Conservation (phyloP, 2,113 vertebrate genomes). For the Fulica atra region DNA sequence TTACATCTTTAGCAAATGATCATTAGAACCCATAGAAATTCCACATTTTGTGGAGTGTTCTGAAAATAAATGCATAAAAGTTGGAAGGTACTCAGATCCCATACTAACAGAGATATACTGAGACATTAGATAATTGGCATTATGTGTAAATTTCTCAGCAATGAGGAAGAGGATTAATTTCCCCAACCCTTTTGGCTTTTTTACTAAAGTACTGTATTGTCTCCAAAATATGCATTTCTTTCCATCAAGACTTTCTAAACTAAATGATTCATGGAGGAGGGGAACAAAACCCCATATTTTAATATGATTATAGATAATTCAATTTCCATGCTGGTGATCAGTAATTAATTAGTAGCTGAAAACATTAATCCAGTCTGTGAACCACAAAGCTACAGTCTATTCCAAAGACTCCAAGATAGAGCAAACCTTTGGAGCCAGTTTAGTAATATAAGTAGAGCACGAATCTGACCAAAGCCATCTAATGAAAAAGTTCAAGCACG, state of each 20-base stretch:
- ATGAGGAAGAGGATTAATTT: not conserved
- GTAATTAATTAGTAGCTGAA: constrained; percentile 70
- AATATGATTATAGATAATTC: constrained; percentile 69
- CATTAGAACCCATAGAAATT: not conserved
- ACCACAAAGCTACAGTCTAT: constrained; percentile 55
- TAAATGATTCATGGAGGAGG: constrained; percentile 16
- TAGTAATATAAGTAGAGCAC: constrained; percentile 58
- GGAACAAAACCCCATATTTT: constrained; percentile 46
- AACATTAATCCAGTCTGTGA: constrained; percentile 63
- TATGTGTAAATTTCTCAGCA: not conserved
- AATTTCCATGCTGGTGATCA: constrained; percentile 64
- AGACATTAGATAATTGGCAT: not conserved
- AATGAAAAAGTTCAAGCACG: constrained; percentile 63
- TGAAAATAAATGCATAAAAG: not conserved
- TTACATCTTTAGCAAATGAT: not conserved
- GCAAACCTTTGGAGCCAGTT: constrained; percentile 58
- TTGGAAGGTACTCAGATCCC: not conserved
- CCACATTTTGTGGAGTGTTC: not conserved
- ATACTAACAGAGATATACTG: not conserved
- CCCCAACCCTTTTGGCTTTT: not conserved
- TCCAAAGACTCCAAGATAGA: constrained; percentile 48
- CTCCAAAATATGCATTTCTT: constrained; percentile 47
- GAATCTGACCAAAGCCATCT: constrained; percentile 55
- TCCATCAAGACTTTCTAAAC: constrained; percentile 22
- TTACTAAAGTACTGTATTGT: not conserved